Percentiles rank a stretch among this genome's conserved stretches.
Conservation (phyloP, 1,140 invertebrate genomes). For the Brachionus koreanus region DNA sequence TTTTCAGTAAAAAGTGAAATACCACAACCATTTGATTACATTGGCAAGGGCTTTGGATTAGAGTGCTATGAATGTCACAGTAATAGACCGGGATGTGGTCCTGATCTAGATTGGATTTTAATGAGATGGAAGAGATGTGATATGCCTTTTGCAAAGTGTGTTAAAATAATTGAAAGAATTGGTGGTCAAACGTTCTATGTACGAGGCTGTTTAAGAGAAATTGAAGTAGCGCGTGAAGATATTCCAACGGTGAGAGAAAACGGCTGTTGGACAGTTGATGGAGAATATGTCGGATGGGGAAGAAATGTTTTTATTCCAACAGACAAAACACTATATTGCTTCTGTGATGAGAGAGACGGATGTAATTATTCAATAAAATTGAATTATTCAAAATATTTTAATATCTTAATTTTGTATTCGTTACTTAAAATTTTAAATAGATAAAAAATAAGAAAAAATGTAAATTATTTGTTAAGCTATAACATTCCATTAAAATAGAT, state of each 20-base stretch:
- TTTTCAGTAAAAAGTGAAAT: conserved; percentile 19
- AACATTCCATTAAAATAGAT: not conserved
- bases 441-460: too few species aligned
- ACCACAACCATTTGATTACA: conserved; percentile 41
- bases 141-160: conserved; percentile 42
- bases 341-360: conserved; percentile 44
- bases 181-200: conserved; percentile 35
- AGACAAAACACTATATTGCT: conserved; percentile 35
- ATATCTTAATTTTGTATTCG: not conserved
- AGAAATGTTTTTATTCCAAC: conserved; percentile 11
- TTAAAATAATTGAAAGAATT: conserved; percentile 43
- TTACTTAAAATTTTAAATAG: not conserved
- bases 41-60: conserved; percentile 22
- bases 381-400: not conserved
- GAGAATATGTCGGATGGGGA: conserved; percentile 42
- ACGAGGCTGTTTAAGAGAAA: conserved; percentile 42
- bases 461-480: not conserved
- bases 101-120: conserved; percentile 36
- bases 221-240: conserved; percentile 27
- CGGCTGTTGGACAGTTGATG: conserved; percentile 43
- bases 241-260: conserved; percentile 45
- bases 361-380: conserved; percentile 11
- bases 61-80: conserved; percentile 44
- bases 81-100: conserved; percentile 41
- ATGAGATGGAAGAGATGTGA: conserved; percentile 42